Percentiles rank a stretch among this genome's conserved stretches.
Conservation (phyloP, 2,888 invertebrate genomes). For the Tipula confusa region DNA sequence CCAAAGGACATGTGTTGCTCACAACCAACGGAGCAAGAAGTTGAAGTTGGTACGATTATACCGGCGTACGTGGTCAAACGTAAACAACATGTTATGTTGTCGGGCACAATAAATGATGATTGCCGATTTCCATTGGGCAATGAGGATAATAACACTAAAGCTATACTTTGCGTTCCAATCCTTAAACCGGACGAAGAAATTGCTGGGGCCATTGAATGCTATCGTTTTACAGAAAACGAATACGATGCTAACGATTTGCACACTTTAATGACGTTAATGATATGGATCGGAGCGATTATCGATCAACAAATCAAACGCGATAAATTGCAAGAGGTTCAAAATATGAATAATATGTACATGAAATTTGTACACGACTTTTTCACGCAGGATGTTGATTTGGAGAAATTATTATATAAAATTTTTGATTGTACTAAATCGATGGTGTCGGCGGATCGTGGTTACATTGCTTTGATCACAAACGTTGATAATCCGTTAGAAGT, state of each 20-base stretch:
- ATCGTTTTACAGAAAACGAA: conserved; percentile 39
- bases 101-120: conserved; percentile 53
- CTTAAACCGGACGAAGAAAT: conserved; percentile 47
- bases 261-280: conserved; percentile 45
- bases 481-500: neutral
- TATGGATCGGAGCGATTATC: conserved; percentile 51
- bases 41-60: conserved; percentile 49
- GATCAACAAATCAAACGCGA: conserved; percentile 48
- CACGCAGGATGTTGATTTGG: neutral
- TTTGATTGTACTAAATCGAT: neutral
- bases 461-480: neutral
- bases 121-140: conserved; percentile 47
- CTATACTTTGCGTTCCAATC: conserved; percentile 50
- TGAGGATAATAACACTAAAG: conserved; percentile 43
- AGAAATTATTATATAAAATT: neutral
- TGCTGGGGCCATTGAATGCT: conserved; percentile 49
- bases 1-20: no score
- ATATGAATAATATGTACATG: conserved; percentile 47
- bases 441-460: neutral
- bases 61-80: conserved; percentile 57
- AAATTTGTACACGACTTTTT: conserved; percentile 44
- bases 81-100: conserved; percentile 53
- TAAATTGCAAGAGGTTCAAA: conserved; percentile 46
- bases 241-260: conserved; percentile 42
- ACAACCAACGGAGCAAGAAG: neutral